A percentile compares a stretch with the other conserved stretches of the same genome.
phyloP scores from a whole-genome alignment of 2,888 invertebrate genomes.

The Pandemis corylana region DNA sequence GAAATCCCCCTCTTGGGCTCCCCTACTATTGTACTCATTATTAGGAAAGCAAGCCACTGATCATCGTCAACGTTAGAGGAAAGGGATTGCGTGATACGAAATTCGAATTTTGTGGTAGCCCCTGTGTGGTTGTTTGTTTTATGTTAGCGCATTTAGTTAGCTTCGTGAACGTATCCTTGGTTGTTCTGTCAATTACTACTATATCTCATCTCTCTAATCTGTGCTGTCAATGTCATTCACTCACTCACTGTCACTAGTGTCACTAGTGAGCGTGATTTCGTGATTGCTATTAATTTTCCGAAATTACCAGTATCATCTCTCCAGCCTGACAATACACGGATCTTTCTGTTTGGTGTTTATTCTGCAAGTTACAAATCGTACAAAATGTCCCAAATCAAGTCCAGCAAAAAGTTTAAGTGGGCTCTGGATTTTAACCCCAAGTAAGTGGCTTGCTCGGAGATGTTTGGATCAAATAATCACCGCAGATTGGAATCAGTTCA shows the following conservation, averaged over 20 bases:
- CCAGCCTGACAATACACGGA: neutral
- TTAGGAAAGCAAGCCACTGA: too few relatives aligned
- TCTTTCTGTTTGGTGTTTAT: neutral
- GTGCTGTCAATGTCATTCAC: neutral
- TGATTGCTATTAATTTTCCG: neutral
- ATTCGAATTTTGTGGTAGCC: too few relatives aligned
- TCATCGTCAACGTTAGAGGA: too few relatives aligned
- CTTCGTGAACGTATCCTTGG: too few relatives aligned
- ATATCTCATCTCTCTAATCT: too few relatives aligned
- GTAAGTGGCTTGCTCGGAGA: conserved; percentile 63
- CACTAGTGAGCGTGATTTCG: neutral
- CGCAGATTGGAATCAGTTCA: neutral
- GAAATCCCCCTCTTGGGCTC: too few relatives aligned
- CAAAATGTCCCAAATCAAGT: conserved; percentile 72
- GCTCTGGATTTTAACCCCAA: conserved; percentile 86
- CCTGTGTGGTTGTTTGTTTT: too few relatives aligned
- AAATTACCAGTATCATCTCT: neutral
- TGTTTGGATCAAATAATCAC: neutral
- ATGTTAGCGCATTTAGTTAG: too few relatives aligned
- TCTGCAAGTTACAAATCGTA: conserved; percentile 36
- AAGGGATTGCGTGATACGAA: too few relatives aligned
- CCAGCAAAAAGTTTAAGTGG: conserved; percentile 86
- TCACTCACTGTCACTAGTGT: neutral
- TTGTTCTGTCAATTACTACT: too few relatives aligned
- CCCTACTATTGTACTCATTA: too few relatives aligned